These are phyloP conservation scores for Graphium colonna DNA, from an alignment of 2,888 invertebrate genomes.

Conservation along the genomic window DNA sequence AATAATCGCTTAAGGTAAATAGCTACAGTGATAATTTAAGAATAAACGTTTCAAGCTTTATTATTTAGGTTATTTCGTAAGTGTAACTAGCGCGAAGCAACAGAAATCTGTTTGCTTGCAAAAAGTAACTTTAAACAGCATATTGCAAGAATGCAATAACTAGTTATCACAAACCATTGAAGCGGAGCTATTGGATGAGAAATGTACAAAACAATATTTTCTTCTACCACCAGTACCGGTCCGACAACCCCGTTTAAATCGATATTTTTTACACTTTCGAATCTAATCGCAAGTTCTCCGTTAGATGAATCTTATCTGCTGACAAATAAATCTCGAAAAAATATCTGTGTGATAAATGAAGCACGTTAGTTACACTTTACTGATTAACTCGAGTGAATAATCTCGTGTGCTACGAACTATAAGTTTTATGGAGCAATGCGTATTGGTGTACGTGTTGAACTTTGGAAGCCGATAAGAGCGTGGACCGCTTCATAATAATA, in stretches of 20 bases:
- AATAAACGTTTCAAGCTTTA: no score
- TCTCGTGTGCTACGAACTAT: neutral
- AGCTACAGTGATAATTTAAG: no score
- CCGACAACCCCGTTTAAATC: neutral
- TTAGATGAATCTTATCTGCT: neutral
- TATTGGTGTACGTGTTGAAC: neutral
- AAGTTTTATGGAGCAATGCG: neutral
- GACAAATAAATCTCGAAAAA: neutral
- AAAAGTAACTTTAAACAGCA: neutral
- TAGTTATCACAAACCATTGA: neutral
- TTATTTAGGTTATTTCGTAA: no score
- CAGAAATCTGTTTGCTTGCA: neutral
- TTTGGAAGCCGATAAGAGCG: conserved; percentile 15
- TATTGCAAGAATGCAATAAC: neutral
- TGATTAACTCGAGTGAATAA: neutral
- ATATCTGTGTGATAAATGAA: neutral
- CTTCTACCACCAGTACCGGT: conserved; percentile 4
- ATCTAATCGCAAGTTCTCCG: neutral
- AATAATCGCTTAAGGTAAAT: no score
- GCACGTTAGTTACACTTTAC: neutral
- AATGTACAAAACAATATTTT: conserved; percentile 7
- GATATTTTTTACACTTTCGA: neutral
- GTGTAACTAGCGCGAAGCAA: no score
- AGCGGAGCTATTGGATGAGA: conserved; percentile 2
- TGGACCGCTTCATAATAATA: conserved; percentile 20